Base-by-base conservation (phyloP, 2,797 vertebrate species). In the Gobionotothen gibberifrons region DNA sequence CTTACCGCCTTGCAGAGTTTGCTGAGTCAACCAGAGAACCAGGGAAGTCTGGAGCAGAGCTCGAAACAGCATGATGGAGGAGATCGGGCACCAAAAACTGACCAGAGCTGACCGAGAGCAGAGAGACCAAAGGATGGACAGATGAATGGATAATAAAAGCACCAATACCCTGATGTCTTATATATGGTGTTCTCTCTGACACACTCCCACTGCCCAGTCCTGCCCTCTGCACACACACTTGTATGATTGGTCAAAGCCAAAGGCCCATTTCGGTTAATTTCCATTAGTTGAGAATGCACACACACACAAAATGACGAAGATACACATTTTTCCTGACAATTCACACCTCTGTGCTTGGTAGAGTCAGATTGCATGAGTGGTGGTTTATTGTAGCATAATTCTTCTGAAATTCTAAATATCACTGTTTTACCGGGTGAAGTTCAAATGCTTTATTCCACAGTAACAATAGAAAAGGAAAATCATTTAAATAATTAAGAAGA, bases 1-100 rank as follows among this genome's bases (percentile, higher is more conserved):
- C 94, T 94, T 91, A 95, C 95, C 94, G 87, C 92, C 90, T 88
- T 95, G 95, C 74, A 95, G 90, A 69, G 92, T 94, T 83, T 79
- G 79, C 78, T 92, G 90, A 68, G 88, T 79, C 90, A 95, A 60
- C 92, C 93, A 94, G 79, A 95, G 91, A 55, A 95, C 69, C 92
- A 95, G 86, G 3, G 91, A 92, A 12, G 92, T 93, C 86, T 92
- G 92, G 63, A 95, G 92, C 53, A 95, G 81, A 39, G 80, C 82
- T 68, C 11, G 88, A 73, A 85, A 89, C 91, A 93, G 56, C 95
- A 95, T 95, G 85, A 78, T 88, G 85, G 70, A 83, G 77, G 76
- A 82, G 56, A 65, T 4, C 13, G 13, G 47, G 39, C 1, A 52
- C 43, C n/a, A 51, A 52, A 76, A 47, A 44, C 39, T 32, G 22